Base-by-base conservation (phyloP, 2,888 invertebrate species). In the Ochropleura leucogaster region DNA sequence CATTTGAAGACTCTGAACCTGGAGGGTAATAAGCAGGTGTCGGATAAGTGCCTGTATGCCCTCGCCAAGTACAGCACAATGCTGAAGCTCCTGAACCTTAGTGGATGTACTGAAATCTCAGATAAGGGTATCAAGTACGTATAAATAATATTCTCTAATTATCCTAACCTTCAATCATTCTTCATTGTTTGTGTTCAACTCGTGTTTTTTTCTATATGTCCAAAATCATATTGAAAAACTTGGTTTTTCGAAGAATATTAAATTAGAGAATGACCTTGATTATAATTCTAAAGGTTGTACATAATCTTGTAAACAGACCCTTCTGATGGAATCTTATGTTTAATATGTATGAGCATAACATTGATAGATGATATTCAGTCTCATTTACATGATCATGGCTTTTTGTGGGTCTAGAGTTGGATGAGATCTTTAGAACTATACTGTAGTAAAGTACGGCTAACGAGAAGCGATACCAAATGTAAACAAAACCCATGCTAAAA, bases 71-170 rank as follows among this genome's bases (percentile, higher is more conserved):
- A 96, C 85, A 97, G 97, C 86, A 93, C 90, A 0, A 90, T 94
- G 1, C 89, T 97, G 82, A 96, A 96, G 84, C 94, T 97, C 78
- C 96, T 98, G 3, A 97, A 98, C 90, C 91, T 98, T 12, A 95
- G 96, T 63, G 97, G 97, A 1, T 98, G 98, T 89, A 93, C 94
- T 87, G 96, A 97, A 49, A 95, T 98, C 66, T 97, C 97, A 0
- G 97, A 98, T 90, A 97, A 96, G 88, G 97, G 98, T 77, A 94
- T 98, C 9, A 96, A 97, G 98, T 98, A 95, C 94, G 95, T 74
- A 69, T 73, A 42, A 53, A 53, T 12, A 10, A 42, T 6, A 70
- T 57, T 59, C 20, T 68, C 14, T 20, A 8, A 46, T 0, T 46
- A n/a, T 51, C 47, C 55, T 47, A 57, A 20, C 30, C 30, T 3